These are phyloP conservation scores for Chloebia gouldiae DNA, from an alignment of 2,113 vertebrate genomes.

Conservation along the genomic window DNA sequence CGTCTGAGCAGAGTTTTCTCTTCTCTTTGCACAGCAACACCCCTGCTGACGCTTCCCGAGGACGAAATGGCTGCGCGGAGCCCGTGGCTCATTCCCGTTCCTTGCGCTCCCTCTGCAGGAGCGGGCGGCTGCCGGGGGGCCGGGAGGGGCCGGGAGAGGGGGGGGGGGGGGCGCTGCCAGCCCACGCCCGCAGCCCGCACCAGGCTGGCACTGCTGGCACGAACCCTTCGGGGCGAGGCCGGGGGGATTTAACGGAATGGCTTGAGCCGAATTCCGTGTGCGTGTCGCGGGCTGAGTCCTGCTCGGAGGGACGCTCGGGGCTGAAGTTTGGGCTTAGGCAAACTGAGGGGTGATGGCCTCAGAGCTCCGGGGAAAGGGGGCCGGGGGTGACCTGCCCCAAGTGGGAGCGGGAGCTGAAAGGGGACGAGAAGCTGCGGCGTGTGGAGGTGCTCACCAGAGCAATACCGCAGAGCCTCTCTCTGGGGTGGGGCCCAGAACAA, in stretches of 20 bases:
- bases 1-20: not conserved
- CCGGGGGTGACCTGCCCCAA: not conserved
- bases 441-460: not conserved
- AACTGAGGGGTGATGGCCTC: not conserved
- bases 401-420: not conserved
- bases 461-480: fast-evolving
- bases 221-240: not conserved
- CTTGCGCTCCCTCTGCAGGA: conserved; percentile 63
- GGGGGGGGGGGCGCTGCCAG: not conserved
- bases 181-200: not conserved
- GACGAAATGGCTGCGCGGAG: not conserved
- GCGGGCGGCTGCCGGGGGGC: not conserved
- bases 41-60: not conserved
- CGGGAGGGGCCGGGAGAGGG: not conserved
- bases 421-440: not conserved
- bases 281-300: not conserved
- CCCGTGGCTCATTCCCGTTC: not conserved
- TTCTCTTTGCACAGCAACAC: not conserved
- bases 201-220: not conserved
- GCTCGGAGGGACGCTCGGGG: fast-evolving
- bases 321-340: not conserved
- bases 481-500: not conserved
- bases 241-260: fast-evolving
- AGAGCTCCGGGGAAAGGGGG: not conserved
- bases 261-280: fast-evolving